Conservation (phyloP, 2,113 vertebrate genomes). For the Saguinus midas region DNA sequence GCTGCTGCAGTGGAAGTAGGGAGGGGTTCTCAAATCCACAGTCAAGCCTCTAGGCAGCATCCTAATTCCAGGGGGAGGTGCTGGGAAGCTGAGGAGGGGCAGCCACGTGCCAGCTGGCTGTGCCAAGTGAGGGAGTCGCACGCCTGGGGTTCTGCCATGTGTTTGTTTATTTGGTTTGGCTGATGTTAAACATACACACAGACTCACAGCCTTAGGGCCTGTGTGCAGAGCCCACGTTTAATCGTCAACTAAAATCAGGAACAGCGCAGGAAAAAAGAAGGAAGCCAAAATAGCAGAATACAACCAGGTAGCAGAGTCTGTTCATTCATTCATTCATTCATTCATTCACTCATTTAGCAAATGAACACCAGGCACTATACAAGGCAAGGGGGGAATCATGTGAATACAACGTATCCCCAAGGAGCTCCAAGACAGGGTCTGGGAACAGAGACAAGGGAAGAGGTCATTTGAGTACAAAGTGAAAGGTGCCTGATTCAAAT, state of each 20-base stretch:
- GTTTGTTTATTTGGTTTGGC: conserved; percentile 80
- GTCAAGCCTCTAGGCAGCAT: conserved; percentile 60
- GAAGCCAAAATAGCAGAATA: background rate
- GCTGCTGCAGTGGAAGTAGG: background rate
- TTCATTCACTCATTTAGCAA: background rate
- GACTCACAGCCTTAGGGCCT: conserved; percentile 65
- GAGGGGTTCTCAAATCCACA: conserved; percentile 23
- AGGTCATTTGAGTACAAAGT: background rate
- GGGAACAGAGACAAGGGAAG: background rate
- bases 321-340: background rate
- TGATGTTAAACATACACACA: conserved; percentile 73
- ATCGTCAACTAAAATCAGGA: conserved; percentile 58
- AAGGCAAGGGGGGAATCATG: background rate
- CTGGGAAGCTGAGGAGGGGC: conserved; percentile 42
- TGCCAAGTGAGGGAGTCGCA: conserved; percentile 72
- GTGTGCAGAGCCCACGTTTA: conserved; percentile 50
- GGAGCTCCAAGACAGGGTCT: background rate
- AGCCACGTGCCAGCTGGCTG: conserved; percentile 74
- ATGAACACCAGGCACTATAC: background rate
- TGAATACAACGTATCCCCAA: background rate
- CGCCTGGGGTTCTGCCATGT: conserved; percentile 75
- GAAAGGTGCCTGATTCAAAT: background rate
- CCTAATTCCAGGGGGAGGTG: conserved; percentile 29
- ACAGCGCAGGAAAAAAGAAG: background rate
- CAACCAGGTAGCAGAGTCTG: background rate